Evolutionary conservation across 2,797 vertebrate species (phyloP), one percentile per base, ranked within the genome.

Genomic region (Rachycentron canadum): DNA sequence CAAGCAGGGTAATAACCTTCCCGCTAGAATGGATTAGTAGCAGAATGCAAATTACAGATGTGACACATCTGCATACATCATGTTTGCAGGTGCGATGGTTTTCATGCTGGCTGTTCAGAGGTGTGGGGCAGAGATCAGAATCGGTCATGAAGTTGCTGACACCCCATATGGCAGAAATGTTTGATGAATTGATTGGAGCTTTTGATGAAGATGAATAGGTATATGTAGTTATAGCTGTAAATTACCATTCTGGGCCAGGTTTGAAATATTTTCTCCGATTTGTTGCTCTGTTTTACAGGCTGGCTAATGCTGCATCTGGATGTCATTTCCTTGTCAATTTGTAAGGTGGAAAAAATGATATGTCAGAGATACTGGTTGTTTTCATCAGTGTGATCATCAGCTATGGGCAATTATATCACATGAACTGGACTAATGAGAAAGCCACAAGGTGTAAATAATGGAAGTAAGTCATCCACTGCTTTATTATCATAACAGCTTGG

Each of bases 11-110:
- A 89, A 92, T 83, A 84, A 84, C 73, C 78, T 71, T 80, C 69
- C 55, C 3, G 55, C 78, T 76, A 3, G 58, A 72, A 66, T 57
- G 84, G 85, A 89, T 93, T 89, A 92, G 72, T 40, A 17, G 73
- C 76, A 78, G 84, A 87, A 90, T 89, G 80, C 59, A 84, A 90
- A 91, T 86, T 56, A 13, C 41, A 88, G 82, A 78, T 86, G 45
- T 85, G 82, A 90, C 78, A 86, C 69, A 47, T 74, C 68, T 70
- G 78, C 80, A 82, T 83, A 76, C 72, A 86, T 91, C 82, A 79
- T 86, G 78, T 82, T 76, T 63, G 81, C 78, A 82, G 67, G 68
- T 76, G 61, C 16, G 17, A 25, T 36, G 78, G 56, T 56, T 81
- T 78, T 79, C 63, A 28, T 13, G 21, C 19, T 23, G 57, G 58